Percentiles rank a stretch among this genome's conserved stretches.
Evolutionary conservation across 2,888 invertebrate genomes (phyloP).

Genomic region (Scotopteryx bipunctaria): DNA sequence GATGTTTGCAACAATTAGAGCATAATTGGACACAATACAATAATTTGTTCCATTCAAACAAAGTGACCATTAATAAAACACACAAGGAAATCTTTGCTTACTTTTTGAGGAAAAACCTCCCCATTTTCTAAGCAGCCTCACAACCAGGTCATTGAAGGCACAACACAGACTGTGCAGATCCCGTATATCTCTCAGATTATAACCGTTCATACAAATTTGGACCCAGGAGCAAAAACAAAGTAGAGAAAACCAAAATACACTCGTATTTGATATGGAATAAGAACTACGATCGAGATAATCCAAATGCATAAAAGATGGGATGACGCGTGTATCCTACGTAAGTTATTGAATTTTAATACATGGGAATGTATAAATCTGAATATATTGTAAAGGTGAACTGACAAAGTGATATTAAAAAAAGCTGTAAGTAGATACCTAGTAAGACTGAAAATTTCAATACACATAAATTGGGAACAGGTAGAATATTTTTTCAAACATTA

Average conservation of each 20-base stretch:
- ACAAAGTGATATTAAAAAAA: too few species aligned
- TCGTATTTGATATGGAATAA: slow-evolving; percentile 51
- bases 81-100: slow-evolving; percentile 24
- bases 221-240: slow-evolving; percentile 46
- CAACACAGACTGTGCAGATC: slow-evolving; percentile 58
- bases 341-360: slow-evolving; percentile 73
- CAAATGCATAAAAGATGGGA: slow-evolving; percentile 71
- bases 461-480: too few species aligned
- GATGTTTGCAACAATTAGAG: background rate
- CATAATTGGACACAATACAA: background rate
- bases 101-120: slow-evolving; percentile 63
- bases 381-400: slow-evolving; percentile 15
- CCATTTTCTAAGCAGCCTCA: slow-evolving; percentile 52
- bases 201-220: slow-evolving; percentile 60
- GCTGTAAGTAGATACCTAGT: background rate
- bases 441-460: slow-evolving; percentile 8
- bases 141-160: slow-evolving; percentile 42
- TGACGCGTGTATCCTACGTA: slow-evolving; percentile 63
- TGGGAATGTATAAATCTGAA: slow-evolving; percentile 25
- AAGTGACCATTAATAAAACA: background rate
- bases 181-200: slow-evolving; percentile 58
- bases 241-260: slow-evolving; percentile 43
- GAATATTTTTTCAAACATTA: too few species aligned
- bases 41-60: background rate
- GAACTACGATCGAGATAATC: slow-evolving; percentile 41